phyloP scores from a whole-genome alignment of 2,888 invertebrate species.

The Ptychoptera contaminata region DNA sequence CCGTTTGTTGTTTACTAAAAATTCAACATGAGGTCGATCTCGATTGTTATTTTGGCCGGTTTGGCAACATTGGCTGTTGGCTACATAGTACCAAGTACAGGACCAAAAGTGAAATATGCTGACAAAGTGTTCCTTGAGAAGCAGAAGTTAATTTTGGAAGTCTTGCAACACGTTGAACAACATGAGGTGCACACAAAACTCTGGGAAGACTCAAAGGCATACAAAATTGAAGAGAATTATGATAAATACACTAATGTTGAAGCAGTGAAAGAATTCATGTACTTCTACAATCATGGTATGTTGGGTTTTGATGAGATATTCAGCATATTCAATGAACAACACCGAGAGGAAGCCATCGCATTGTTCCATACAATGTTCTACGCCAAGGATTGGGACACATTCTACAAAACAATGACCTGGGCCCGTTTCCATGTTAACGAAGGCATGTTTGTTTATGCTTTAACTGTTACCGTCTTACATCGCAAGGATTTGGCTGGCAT shows the following conservation, averaged over 20 bases:
- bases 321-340: constrained; percentile 25
- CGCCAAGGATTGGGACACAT: constrained; percentile 43
- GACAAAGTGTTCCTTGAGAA: constrained; percentile 8
- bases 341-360: constrained; percentile 34
- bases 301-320: constrained; percentile 28
- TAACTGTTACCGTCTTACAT: constrained; percentile 51
- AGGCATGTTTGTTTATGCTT: constrained; percentile 55
- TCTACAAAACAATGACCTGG: constrained; percentile 40
- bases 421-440: constrained; percentile 54
- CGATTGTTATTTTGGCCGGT: constrained; percentile 8
- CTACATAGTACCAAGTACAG: constrained; percentile 1
- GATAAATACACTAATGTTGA: constrained; percentile 43
- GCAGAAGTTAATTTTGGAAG: constrained; percentile 10
- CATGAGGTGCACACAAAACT: constrained; percentile 9
- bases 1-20: not conserved
- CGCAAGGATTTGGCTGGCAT: constrained; percentile 48
- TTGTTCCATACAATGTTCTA: constrained; percentile 41
- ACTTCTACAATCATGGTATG: constrained; percentile 37
- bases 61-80: constrained; percentile 6
- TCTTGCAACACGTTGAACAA: constrained; percentile 9
- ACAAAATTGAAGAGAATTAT: constrained; percentile 36
- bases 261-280: constrained; percentile 38
- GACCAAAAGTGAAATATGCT: constrained; percentile 7
- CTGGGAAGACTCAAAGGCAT: constrained; percentile 7
- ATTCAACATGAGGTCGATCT: constrained; percentile 11